Base-by-base conservation (phyloP, 1,140 invertebrate species). In the Oncopodura yosiiana region DNA sequence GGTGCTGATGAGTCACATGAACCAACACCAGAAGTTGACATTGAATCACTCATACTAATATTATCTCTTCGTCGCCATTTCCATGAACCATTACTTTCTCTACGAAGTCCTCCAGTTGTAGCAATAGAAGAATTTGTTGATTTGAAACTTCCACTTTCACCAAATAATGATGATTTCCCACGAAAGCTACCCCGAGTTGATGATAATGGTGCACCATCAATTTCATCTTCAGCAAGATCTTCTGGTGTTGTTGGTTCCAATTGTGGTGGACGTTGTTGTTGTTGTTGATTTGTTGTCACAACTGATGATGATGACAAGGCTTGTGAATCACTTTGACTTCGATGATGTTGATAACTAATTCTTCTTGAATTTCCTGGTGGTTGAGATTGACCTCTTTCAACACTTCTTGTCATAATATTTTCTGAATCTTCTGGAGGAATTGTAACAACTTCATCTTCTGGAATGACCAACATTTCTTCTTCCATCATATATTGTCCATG, bases 51-150 rank as follows among this genome's bases (percentile, higher is more conserved):
- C 14, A 24, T 18, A 34, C n/a, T 32, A 55, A 24, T 27, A 14
- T 26, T 5, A 21, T 14, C 14, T 24, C 49, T 6, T 9, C 27
- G 21, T 18, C 4, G 24, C 19, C 32, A 14, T 11, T 23, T 3
- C 37, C 49, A 21, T 42, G 5, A 16, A 14, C 34, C 21, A 8
- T 14, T 23, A 46, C 18, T 14, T n/a, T 75, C 71, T 23, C 80
- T n/a, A n/a, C n/a, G n/a, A n/a, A n/a, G n/a, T n/a, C n/a, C n/a
- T n/a, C n/a, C n/a, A n/a, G n/a, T n/a, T n/a, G n/a, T n/a, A n/a
- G n/a, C 45, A 51, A 55, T 36, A 1, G 52, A 43, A 1, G 36
- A 36, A 18, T 55, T 30, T 32, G 41, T 34, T n/a, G 19, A 36
- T 27, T 42, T 26, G 18, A 59, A 49, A 49, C 56, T 59, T 23